Evolutionary conservation across 2,888 invertebrate genomes (phyloP).

Genomic region (Mylabris sibirica): DNA sequence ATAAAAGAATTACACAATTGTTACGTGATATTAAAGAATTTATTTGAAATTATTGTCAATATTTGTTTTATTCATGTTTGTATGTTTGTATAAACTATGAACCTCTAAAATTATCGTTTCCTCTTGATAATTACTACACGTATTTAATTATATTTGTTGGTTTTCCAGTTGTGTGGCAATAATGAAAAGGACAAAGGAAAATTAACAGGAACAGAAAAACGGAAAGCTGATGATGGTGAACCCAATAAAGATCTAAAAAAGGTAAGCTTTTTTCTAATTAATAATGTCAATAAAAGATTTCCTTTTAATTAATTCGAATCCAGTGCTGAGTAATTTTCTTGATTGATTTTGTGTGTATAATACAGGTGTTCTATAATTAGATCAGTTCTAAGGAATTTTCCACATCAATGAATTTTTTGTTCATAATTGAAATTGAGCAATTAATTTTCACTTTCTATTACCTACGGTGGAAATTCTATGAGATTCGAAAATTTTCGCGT

Average conservation of each 20-base stretch:
- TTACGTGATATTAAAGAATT: too few relatives aligned
- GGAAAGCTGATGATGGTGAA: conserved; percentile 84
- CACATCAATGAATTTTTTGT: not conserved
- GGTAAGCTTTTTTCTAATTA: conserved; percentile 64
- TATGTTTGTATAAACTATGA: not conserved
- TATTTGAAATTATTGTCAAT: not conserved
- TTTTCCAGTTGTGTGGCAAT: conserved; percentile 62
- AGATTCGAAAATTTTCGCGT: not conserved
- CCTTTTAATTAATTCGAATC: not conserved
- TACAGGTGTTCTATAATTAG: conserved; percentile 1
- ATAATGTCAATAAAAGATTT: conserved; percentile 20
- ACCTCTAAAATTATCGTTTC: conserved; percentile 29
- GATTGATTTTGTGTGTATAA: not conserved
- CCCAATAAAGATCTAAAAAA: conserved; percentile 86
- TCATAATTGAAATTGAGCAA: not conserved
- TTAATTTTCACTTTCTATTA: not conserved
- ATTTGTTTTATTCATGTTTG: not conserved
- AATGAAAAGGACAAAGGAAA: conserved; percentile 72
- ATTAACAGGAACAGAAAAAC: conserved; percentile 75
- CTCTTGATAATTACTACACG: conserved; percentile 30
- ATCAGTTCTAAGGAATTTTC: not conserved
- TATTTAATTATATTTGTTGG: conserved; percentile 31
- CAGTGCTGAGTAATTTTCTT: not conserved
- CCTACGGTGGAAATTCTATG: not conserved
- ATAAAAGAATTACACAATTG: not conserved